Conservation (phyloP, 1,140 invertebrate genomes). For the Homalodisca vitripennis region DNA sequence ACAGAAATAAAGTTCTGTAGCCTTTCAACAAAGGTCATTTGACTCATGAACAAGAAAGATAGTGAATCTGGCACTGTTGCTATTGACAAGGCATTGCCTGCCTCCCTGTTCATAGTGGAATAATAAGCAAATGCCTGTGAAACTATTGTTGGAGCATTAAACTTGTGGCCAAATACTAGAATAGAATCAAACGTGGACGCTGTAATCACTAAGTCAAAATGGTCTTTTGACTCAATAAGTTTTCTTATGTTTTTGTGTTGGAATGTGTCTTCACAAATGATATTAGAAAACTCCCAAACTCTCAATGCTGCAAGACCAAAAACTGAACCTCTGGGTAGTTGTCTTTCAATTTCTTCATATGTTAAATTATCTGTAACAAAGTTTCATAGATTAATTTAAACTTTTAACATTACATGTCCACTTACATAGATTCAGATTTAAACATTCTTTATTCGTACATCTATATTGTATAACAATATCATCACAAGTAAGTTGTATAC, state of each 20-base stretch:
- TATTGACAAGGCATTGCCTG: conserved; percentile 18
- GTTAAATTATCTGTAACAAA: conserved; percentile 26
- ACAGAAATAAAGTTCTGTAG: conserved; percentile 48
- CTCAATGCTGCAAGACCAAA: neutral
- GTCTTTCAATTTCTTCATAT: conserved; percentile 6
- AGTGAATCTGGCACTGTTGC: conserved; percentile 54
- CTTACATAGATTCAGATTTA: too few species aligned
- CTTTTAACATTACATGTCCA: too few species aligned
- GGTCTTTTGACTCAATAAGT: conserved; percentile 28
- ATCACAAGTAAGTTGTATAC: too few species aligned
- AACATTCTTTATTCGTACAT: too few species aligned
- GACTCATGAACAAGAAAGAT: conserved; percentile 50
- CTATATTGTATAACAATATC: too few species aligned
- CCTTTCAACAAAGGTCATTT: conserved; percentile 56
- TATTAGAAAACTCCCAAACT: neutral
- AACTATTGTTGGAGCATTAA: conserved; percentile 42
- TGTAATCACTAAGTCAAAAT: conserved; percentile 44
- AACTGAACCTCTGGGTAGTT: neutral
- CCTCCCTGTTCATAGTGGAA: conserved; percentile 11
- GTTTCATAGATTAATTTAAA: neutral
- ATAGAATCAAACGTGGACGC: conserved; percentile 45
- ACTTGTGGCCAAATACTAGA: conserved; percentile 43
- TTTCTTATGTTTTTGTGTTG: conserved; percentile 20
- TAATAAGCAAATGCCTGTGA: conserved; percentile 16
- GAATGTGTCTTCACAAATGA: conserved; percentile 20